These are phyloP conservation scores for Poecilia picta DNA, from an alignment of 2,797 vertebrate species.

Conservation along the genomic window DNA sequence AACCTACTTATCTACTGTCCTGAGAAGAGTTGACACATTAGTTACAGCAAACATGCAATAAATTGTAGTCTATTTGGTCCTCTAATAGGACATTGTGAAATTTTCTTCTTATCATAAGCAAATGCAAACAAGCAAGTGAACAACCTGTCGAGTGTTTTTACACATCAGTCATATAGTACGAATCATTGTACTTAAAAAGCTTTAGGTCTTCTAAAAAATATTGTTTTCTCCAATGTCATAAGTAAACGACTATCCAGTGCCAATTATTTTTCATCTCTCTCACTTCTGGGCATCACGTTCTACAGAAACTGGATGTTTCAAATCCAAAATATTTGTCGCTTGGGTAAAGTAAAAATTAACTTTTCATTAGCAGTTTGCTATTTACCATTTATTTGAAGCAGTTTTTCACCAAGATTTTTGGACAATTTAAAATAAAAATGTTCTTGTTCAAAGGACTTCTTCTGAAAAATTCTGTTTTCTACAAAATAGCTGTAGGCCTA, in stretches of 20 bases:
- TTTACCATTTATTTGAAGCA: neutral
- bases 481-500: neutral
- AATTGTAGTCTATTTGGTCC: conserved; percentile 12
- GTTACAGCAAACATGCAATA: conserved; percentile 17
- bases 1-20: conserved; percentile 37
- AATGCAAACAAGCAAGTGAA: conserved; percentile 24
- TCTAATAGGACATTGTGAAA: conserved; percentile 13
- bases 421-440: neutral
- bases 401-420: neutral
- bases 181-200: neutral
- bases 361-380: neutral
- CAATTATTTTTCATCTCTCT: too few relatives aligned
- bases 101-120: conserved; percentile 11
- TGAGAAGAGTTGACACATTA: conserved; percentile 24
- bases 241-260: too few relatives aligned
- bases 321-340: neutral
- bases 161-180: too few relatives aligned
- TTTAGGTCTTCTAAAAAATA: too few relatives aligned
- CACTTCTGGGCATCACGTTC: too few relatives aligned
- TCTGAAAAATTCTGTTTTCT: neutral
- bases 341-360: neutral
- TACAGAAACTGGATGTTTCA: neutral
- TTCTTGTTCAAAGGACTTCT: neutral
- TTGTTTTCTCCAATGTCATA: too few relatives aligned
- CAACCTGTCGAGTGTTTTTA: conserved; percentile 1